Evolutionary conservation across 2,113 vertebrate genomes (phyloP), one percentile per base, ranked within the genome.

Genomic region (Physeter macrocephalus): DNA sequence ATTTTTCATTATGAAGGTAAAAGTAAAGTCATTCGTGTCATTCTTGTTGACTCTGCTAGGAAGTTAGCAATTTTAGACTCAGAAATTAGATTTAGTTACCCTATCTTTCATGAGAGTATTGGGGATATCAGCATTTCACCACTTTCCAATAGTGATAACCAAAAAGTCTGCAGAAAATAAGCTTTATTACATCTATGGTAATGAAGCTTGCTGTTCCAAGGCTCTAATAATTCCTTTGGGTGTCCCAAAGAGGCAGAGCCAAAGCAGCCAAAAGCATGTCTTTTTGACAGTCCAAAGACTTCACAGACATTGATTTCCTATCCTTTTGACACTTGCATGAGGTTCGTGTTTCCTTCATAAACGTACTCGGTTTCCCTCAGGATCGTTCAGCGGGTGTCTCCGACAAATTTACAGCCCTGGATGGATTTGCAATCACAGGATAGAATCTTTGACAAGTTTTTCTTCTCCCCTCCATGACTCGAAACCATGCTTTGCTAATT

Each of bases 261-360:
- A 94, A 90, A 61, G 4, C 21, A 5, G 43, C n/a, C 34, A 20
- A 8, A 91, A 54, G 49, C 52, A 8, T 64, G 62, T 83, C 75
- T 97, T 87, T 95, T 27, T 83, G 84, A 92, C 95, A 97, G 94
- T 86, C 88, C 59, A 41, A 86, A 84, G 94, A 59, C 25, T 59
- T 34, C 59, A 23, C 34, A 97, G 93, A 94, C 0, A 0, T 93
- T 88, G 96, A 94, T 98, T 98, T 98, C 91, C 93, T 94, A 88
- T 94, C 91, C 64, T 91, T 93, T 20, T 92, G 95, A 98, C 94
- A 82, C 71, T 94, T 81, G 29, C 43, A 36, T 83, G 89, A 71
- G 93, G 52, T 67, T 96, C 94, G 84, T 11, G 88, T 98, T 98
- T 98, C 96, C 96, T 97, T 97, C 95, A 61, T 85, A 94, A 97